phyloP scores from a whole-genome alignment of 2,113 vertebrate genomes.

The Acinonyx jubatus region DNA sequence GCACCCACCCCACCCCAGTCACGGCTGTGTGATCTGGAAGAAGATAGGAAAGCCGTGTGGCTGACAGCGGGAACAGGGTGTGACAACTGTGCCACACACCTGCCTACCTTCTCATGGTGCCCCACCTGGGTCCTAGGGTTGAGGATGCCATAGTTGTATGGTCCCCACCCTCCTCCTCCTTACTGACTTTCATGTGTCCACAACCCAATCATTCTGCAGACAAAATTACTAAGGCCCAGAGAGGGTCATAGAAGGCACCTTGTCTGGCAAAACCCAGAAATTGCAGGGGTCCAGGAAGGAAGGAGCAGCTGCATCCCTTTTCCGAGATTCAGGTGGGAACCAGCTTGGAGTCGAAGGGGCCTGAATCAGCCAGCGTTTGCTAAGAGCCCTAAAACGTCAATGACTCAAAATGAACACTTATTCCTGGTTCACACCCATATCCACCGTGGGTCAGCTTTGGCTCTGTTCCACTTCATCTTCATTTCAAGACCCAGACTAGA shows the following conservation, averaged over 20 bases:
- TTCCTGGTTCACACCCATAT: neutral
- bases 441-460: neutral
- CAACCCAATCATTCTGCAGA: neutral
- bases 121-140: neutral
- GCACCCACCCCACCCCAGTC: fast-evolving
- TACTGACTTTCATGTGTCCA: neutral
- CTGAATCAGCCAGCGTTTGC: neutral
- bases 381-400: neutral
- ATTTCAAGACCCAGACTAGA: neutral
- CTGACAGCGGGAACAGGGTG: neutral
- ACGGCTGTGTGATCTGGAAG: neutral
- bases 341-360: neutral
- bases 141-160: fast-evolving
- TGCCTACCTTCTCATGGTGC: neutral
- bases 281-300: neutral
- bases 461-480: neutral
- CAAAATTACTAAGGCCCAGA: neutral
- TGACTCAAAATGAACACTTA: neutral
- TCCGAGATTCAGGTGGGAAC: neutral
- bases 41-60: neutral
- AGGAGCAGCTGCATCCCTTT: neutral
- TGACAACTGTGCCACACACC: neutral
- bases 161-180: neutral
- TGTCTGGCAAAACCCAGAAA: neutral
- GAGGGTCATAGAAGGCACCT: neutral